Evolutionary conservation across 2,113 vertebrate species (phyloP).

Genomic region (Tenrec ecaudatus): DNA sequence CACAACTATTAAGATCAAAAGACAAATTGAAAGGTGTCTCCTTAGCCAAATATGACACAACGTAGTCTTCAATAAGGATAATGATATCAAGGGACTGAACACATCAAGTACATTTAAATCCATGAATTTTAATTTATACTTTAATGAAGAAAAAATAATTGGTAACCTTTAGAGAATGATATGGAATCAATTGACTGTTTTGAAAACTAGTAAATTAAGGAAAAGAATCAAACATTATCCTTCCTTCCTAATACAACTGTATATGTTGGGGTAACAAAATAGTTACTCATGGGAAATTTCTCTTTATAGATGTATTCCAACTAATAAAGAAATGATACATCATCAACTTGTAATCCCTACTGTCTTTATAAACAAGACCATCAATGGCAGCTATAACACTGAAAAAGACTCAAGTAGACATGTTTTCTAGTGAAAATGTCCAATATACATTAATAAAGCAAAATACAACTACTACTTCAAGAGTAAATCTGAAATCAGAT

Average conservation of each 20-base stretch:
- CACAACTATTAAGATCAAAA: not conserved
- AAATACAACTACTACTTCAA: not conserved
- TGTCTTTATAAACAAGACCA: constrained; percentile 5
- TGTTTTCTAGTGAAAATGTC: constrained; percentile 22
- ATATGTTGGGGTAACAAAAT: constrained; percentile 13
- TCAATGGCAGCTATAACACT: not conserved
- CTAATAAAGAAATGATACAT: constrained; percentile 48
- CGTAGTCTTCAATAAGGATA: not conserved
- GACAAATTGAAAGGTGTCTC: constrained; percentile 18
- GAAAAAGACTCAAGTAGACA: constrained; percentile 17
- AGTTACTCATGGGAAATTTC: constrained; percentile 3
- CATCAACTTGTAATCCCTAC: constrained; percentile 30
- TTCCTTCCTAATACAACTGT: constrained; percentile 41
- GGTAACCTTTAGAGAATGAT: constrained; percentile 14
- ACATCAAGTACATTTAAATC: constrained; percentile 34
- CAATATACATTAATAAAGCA: not conserved
- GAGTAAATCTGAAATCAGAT: constrained; percentile 46
- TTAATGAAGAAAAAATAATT: not conserved
- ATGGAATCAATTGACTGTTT: constrained; percentile 16
- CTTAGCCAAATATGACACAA: constrained; percentile 29
- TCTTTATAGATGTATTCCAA: constrained; percentile 50
- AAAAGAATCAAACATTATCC: constrained; percentile 45
- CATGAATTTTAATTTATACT: constrained; percentile 34
- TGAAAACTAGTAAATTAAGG: constrained; percentile 60
- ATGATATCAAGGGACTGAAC: not conserved